phyloP scores from a whole-genome alignment of 2,113 vertebrate genomes.

The Entelurus aequoreus region DNA sequence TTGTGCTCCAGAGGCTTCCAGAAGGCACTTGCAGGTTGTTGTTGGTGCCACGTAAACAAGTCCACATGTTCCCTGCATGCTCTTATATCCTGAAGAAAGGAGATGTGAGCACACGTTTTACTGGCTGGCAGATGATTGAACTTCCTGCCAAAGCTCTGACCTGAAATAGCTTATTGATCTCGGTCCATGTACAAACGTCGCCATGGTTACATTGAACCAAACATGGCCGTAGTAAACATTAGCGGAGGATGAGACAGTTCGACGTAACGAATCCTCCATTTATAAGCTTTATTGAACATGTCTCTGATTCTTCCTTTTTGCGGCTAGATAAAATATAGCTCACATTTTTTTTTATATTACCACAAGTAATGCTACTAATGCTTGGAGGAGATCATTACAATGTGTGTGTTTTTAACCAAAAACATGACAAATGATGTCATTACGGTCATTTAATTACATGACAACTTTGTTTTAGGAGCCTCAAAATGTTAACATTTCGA shows the following conservation, averaged over 20 bases:
- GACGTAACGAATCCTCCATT: not conserved
- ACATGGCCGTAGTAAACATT: not conserved
- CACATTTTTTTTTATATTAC: no score
- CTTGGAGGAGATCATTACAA: no score
- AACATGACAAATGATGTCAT: no score
- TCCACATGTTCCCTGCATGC: not conserved
- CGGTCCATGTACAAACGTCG: conserved; percentile 30
- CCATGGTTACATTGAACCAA: conserved; percentile 24
- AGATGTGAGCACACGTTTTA: conserved; percentile 4
- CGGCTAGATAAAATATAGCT: no score
- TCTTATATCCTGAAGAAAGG: conserved; percentile 12
- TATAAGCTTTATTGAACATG: no score
- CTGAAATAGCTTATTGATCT: conserved; percentile 70
- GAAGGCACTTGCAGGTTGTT: not conserved
- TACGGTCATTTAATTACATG: no score
- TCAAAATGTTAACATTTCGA: no score
- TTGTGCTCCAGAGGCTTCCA: not conserved
- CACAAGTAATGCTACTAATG: no score
- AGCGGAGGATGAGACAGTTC: not conserved
- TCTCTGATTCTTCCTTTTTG: no score
- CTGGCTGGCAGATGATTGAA: conserved; percentile 17
- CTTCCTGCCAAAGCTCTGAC: conserved; percentile 42
- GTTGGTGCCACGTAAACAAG: not conserved
- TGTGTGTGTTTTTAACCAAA: no score
- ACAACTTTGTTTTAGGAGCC: no score